Evolutionary conservation across 2,113 vertebrate species (phyloP).

Genomic region (Gymnarchus niloticus): DNA sequence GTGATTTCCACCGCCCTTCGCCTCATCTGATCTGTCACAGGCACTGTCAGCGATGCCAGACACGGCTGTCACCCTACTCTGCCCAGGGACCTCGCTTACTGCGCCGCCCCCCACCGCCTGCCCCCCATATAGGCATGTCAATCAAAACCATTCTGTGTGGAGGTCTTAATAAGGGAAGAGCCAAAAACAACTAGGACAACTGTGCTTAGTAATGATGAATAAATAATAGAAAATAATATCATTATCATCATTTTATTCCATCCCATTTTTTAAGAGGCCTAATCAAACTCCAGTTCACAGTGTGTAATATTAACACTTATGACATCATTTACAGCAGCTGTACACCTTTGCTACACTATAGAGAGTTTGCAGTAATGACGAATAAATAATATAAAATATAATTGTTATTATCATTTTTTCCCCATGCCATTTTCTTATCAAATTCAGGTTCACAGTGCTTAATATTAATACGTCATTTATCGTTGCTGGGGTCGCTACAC

Average conservation of each 20-base stretch:
- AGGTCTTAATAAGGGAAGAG: background rate
- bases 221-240: background rate
- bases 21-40: slow-evolving; percentile 11
- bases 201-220: background rate
- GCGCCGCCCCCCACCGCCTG: background rate
- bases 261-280: too few species aligned
- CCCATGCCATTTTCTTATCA: background rate
- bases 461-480: background rate
- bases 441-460: background rate
- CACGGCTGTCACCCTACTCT: slow-evolving; percentile 2
- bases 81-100: slow-evolving; percentile 1
- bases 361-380: too few species aligned
- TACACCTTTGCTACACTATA: too few species aligned
- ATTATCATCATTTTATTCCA: background rate
- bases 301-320: too few species aligned
- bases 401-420: background rate
- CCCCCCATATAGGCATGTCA: background rate
- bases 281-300: too few species aligned
- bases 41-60: slow-evolving; percentile 11
- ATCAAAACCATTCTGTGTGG: background rate
- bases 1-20: slow-evolving; percentile 20
- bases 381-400: too few species aligned
- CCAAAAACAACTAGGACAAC: background rate
- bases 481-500: background rate
- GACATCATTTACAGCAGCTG: too few species aligned